Conservation (phyloP, 2,113 vertebrate species). For the Nyctereutes procyonoides region DNA sequence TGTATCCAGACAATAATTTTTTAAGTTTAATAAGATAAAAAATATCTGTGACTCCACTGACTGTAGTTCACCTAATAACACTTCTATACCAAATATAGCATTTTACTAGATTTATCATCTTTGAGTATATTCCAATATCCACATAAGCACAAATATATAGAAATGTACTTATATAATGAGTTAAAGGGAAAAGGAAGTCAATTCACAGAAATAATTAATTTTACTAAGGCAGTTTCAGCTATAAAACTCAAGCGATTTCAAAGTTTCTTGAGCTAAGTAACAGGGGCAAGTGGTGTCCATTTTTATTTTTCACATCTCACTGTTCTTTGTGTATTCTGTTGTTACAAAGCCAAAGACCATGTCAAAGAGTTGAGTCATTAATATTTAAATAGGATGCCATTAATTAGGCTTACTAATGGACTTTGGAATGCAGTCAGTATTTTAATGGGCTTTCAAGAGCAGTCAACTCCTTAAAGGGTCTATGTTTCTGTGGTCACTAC, state of each 20-base stretch:
- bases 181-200: constrained; percentile 8
- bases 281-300: not conserved
- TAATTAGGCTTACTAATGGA: constrained; percentile 62
- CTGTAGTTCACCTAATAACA: not conserved
- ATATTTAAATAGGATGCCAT: constrained; percentile 39
- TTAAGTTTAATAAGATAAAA: constrained; percentile 52
- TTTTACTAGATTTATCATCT: constrained; percentile 36
- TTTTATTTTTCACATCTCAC: constrained; percentile 21
- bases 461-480: not conserved
- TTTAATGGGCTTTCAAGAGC: constrained; percentile 31
- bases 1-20: constrained; percentile 33
- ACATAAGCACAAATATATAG: constrained; percentile 26
- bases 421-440: not conserved
- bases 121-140: not conserved
- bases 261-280: not conserved
- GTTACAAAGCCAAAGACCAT: constrained; percentile 42
- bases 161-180: not conserved
- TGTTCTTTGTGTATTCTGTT: constrained; percentile 12
- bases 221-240: not conserved
- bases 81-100: not conserved
- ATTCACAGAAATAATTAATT: not conserved
- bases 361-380: constrained; percentile 59
- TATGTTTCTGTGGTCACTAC: not conserved
- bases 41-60: not conserved
- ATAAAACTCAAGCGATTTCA: constrained; percentile 17